These are phyloP conservation scores for Eonycteris spelaea DNA, from an alignment of 2,113 vertebrate species.

Conservation along the genomic window DNA sequence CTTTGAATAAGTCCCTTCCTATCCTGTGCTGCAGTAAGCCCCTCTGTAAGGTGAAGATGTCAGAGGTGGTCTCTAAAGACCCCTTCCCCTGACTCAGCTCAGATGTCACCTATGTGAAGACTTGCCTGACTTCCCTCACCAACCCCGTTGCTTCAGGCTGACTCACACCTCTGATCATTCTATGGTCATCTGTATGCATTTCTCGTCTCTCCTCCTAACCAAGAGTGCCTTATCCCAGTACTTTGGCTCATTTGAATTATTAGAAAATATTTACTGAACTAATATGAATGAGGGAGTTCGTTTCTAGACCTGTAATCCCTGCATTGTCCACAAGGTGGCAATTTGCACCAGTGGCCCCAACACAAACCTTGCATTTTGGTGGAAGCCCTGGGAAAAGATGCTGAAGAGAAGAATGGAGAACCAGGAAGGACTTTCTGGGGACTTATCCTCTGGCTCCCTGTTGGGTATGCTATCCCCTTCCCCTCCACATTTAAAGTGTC, in stretches of 20 bases:
- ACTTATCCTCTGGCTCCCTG: neutral
- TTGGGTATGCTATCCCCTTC: neutral
- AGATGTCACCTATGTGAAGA: neutral
- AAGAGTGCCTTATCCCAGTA: neutral
- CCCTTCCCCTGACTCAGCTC: neutral
- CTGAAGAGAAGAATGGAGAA: neutral
- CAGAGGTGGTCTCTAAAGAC: neutral
- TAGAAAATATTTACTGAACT: neutral
- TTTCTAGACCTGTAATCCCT: neutral
- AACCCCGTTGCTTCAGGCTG: neutral
- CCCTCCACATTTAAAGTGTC: neutral
- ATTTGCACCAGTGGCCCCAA: neutral
- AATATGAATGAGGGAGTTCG: neutral
- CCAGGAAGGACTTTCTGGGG: neutral
- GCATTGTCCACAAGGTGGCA: slow-evolving; percentile 28
- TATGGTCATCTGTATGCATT: neutral
- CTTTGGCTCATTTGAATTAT: neutral
- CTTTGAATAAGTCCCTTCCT: neutral
- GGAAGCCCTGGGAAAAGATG: neutral
- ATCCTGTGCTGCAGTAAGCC: neutral
- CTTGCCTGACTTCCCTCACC: neutral
- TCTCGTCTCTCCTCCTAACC: neutral
- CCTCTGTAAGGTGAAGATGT: neutral
- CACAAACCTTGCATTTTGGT: neutral
- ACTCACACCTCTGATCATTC: neutral